A percentile compares a stretch with the other conserved stretches of the same genome.
Evolutionary conservation across 2,888 invertebrate species (phyloP).

Genomic region (Lithophane semibrunnea): DNA sequence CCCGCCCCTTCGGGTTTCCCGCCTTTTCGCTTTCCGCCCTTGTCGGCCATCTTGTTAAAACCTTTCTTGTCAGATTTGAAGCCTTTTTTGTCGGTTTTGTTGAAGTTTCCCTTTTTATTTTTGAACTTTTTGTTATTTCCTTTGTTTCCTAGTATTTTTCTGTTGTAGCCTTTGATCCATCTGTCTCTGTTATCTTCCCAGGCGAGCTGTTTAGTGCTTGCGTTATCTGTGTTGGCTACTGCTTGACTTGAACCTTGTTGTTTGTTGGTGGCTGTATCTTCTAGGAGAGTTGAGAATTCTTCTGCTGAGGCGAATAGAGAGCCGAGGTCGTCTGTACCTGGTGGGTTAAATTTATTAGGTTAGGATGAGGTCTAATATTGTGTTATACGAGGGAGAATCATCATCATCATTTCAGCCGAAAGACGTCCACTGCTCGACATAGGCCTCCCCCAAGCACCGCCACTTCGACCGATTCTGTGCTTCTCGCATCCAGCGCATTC

Average conservation of each 20-base stretch:
- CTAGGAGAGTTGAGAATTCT: constrained; percentile 96
- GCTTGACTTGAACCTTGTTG: constrained; percentile 92
- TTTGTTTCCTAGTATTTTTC: constrained; percentile 83
- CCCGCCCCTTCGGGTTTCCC: constrained; percentile 71
- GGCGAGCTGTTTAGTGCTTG: constrained; percentile 94
- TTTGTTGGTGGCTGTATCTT: constrained; percentile 94
- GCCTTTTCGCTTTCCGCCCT: constrained; percentile 57
- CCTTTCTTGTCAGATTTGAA: constrained; percentile 74
- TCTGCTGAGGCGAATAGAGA: constrained; percentile 96
- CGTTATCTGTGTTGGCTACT: constrained; percentile 94
- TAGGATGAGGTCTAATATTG: constrained; percentile 25
- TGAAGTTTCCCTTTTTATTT: constrained; percentile 54
- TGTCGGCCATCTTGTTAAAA: constrained; percentile 69
- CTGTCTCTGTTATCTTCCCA: constrained; percentile 94
- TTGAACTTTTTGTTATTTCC: constrained; percentile 62
- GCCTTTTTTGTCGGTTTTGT: constrained; percentile 61
- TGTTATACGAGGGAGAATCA: background rate
- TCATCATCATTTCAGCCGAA: too few relatives aligned
- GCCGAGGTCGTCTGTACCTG: constrained; percentile 89
- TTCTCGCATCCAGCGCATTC: too few relatives aligned
- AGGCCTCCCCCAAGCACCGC: too few relatives aligned
- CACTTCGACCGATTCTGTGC: too few relatives aligned
- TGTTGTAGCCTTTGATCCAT: constrained; percentile 91
- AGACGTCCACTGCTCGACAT: too few relatives aligned
- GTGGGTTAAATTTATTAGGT: constrained; percentile 70